Percentiles rank a stretch among this genome's conserved stretches.
Conservation (phyloP, 1,140 invertebrate genomes). For the Euwallacea similis region DNA sequence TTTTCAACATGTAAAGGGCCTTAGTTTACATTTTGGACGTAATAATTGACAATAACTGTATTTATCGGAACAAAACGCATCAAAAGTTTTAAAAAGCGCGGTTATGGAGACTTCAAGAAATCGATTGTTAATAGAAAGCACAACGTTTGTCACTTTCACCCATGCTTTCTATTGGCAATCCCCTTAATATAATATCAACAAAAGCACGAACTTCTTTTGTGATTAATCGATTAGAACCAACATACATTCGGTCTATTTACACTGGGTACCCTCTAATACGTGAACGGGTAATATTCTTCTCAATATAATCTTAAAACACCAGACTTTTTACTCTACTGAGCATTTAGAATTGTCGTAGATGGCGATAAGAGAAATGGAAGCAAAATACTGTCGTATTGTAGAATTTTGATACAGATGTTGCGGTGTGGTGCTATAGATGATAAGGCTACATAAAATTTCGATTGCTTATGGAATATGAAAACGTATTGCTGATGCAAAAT, state of each 20-base stretch:
- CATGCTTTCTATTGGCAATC: conserved; percentile 15
- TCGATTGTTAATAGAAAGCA: conserved; percentile 8
- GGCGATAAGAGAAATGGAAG: conserved; percentile 37
- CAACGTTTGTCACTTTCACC: background rate
- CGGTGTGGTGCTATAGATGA: too few species aligned
- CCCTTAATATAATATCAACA: conserved; percentile 24
- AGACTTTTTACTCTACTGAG: conserved; percentile 48
- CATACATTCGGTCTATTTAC: conserved; percentile 45
- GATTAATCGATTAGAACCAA: conserved; percentile 4
- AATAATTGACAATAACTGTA: conserved; percentile 50
- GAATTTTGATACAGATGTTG: too few species aligned
- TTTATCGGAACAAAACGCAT: conserved; percentile 11
- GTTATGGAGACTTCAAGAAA: background rate
- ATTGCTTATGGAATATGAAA: too few species aligned
- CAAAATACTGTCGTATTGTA: too few species aligned
- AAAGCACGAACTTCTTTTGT: too few species aligned
- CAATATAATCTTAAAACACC: conserved; percentile 35
- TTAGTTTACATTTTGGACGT: conserved; percentile 47
- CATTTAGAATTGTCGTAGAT: conserved; percentile 51
- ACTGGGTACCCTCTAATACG: conserved; percentile 34
- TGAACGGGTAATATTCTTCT: conserved; percentile 44
- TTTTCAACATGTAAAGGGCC: conserved; percentile 39
- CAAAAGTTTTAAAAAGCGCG: conserved; percentile 13
- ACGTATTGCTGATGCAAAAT: too few species aligned
- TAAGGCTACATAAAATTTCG: too few species aligned